Percentiles rank a stretch among this genome's conserved stretches.
Conservation (phyloP, 2,113 vertebrate genomes). For the Malurus alboscapulatus region DNA sequence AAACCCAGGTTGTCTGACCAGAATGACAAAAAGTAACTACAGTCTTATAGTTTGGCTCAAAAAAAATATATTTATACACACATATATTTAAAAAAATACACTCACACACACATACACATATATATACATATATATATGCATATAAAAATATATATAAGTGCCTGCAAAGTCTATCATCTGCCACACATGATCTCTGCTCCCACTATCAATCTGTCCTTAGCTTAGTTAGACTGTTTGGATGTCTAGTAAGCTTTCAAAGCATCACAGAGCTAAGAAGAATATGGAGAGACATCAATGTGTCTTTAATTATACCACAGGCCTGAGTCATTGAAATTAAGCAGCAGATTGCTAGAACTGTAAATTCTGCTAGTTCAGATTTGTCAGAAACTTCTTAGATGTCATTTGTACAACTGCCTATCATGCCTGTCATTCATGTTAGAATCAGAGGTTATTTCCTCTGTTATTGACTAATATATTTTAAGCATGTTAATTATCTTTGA, state of each 20-base stretch:
- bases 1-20: background rate
- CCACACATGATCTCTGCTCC: background rate
- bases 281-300: background rate
- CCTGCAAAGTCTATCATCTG: background rate
- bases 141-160: background rate
- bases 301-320: background rate
- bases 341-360: background rate
- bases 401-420: background rate
- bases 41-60: too few relatives aligned
- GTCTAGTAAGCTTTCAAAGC: background rate
- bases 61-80: too few relatives aligned
- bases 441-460: background rate
- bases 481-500: background rate
- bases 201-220: background rate
- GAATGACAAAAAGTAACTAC: background rate
- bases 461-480: background rate
- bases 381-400: background rate
- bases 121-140: too few relatives aligned
- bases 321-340: background rate
- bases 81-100: too few relatives aligned
- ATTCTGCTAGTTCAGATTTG: background rate
- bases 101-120: too few relatives aligned
- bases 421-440: background rate
- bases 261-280: background rate
- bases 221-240: background rate